Evolutionary conservation across 2,113 vertebrate genomes (phyloP).

Genomic region (Dipodomys ordii): DNA sequence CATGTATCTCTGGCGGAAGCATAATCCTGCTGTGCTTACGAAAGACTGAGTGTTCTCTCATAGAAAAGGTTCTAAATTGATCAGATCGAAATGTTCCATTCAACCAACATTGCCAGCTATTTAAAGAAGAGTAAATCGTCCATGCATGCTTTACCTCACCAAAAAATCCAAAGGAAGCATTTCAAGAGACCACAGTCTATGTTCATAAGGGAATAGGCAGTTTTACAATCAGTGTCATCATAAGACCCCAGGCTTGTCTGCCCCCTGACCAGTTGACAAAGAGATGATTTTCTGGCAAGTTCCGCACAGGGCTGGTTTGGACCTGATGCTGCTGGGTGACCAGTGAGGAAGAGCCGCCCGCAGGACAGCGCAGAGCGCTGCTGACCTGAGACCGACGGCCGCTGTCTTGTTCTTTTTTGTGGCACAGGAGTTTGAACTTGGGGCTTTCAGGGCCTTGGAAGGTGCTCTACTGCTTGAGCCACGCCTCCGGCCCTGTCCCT

Average conservation of each 20-base stretch:
- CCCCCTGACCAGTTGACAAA: too few species aligned
- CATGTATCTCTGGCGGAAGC: background rate
- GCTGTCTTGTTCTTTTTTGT: too few species aligned
- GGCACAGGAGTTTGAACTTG: too few species aligned
- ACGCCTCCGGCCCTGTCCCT: too few species aligned
- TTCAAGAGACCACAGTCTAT: background rate
- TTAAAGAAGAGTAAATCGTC: background rate
- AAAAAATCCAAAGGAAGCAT: background rate
- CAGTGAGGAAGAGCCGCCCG: background rate
- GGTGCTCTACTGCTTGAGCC: too few species aligned
- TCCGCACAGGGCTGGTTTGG: background rate
- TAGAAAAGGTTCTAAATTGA: background rate
- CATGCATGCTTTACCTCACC: background rate
- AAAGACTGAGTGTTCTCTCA: background rate
- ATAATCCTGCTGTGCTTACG: background rate
- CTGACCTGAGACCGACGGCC: too few species aligned
- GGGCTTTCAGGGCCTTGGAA: too few species aligned
- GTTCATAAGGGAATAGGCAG: background rate
- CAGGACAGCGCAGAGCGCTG: background rate
- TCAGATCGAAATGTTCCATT: background rate
- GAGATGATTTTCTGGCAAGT: background rate
- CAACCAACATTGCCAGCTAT: background rate
- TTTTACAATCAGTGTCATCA: background rate
- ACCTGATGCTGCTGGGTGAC: background rate
- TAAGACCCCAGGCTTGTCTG: fast-evolving